Evolutionary conservation across 2,113 vertebrate genomes (phyloP).

Genomic region (Geococcyx californianus): DNA sequence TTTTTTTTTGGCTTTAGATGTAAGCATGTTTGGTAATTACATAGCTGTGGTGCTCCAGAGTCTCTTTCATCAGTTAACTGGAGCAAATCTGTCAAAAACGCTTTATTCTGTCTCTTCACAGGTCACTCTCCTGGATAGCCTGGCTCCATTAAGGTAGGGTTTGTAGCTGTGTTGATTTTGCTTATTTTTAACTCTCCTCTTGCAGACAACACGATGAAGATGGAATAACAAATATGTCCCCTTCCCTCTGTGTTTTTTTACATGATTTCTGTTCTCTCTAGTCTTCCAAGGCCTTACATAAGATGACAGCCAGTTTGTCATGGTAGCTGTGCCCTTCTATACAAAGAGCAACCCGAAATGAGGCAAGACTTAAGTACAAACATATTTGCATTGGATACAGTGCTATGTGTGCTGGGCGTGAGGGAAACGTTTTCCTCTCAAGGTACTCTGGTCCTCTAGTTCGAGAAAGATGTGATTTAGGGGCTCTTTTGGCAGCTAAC

Average conservation of each 20-base stretch:
- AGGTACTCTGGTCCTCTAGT: neutral
- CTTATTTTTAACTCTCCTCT: neutral
- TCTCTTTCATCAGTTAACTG: neutral
- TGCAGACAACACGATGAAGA: neutral
- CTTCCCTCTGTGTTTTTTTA: neutral
- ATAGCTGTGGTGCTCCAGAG: no score
- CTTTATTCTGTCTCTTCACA: neutral
- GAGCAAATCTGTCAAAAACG: neutral
- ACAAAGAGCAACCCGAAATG: neutral
- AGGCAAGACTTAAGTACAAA: neutral
- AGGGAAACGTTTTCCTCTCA: neutral
- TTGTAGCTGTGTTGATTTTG: neutral
- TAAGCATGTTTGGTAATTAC: neutral
- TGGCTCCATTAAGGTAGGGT: neutral
- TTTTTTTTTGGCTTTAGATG: neutral
- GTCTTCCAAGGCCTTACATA: neutral
- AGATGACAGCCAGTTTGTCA: neutral
- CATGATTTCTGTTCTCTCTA: neutral
- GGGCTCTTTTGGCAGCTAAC: neutral
- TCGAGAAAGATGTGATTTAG: neutral
- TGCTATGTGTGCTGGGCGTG: rapidly evolving
- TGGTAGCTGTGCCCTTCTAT: neutral
- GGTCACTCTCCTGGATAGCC: neutral
- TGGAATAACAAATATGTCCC: neutral
- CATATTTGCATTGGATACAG: neutral